Evolutionary conservation across 1,140 invertebrate species (phyloP), one percentile per base, ranked within the genome.

Genomic region (Meloidogyne floridensis): DNA sequence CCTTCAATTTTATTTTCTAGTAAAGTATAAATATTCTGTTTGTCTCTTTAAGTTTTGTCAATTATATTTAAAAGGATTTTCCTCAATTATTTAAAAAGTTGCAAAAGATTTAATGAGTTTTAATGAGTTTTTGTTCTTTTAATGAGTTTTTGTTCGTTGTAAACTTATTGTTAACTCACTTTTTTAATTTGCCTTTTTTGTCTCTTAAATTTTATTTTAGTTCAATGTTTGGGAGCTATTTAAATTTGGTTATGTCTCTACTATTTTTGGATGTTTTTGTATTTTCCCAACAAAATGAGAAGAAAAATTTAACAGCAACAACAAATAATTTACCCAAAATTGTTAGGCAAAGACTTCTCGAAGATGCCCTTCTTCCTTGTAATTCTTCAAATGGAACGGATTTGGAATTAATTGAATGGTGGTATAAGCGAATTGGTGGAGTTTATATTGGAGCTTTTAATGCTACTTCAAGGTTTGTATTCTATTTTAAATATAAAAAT

Each of bases 291-390:
- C 11, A 15, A 18, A 18, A 6, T 7, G 13, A 51, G n/a, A 73
- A 13, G 72, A n/a, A 32, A 32, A 32, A 42, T 42, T 59, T 43
- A 77, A 32, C 4, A 54, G 32, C 32, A 32, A 32, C 32, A 32
- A 32, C 32, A 32, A 32, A 32, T 54, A 80, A n/a, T n/a, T 77
- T 53, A 47, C 10, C 9, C 10, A 8, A 79, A n/a, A 70, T 74
- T 4, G 51, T 84, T 32, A 47, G 84, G 8, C 65, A 9, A 8
- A 85, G 70, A n/a, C 51, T 76, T 9, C 13, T 18, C 4, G 32
- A 32, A 56, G 51, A 85, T 72, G 59, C 82, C 10, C 7, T 80
- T 65, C 65, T 84, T 15, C 82, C 82, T 53, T 84, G 83, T 75
- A 20, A 70, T 20, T 70, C 18, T 9, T 15, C 56, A 73, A 43